These are phyloP conservation scores for Nannobrachium achirus DNA, from an alignment of 2,113 vertebrate genomes.

Conservation along the genomic window DNA sequence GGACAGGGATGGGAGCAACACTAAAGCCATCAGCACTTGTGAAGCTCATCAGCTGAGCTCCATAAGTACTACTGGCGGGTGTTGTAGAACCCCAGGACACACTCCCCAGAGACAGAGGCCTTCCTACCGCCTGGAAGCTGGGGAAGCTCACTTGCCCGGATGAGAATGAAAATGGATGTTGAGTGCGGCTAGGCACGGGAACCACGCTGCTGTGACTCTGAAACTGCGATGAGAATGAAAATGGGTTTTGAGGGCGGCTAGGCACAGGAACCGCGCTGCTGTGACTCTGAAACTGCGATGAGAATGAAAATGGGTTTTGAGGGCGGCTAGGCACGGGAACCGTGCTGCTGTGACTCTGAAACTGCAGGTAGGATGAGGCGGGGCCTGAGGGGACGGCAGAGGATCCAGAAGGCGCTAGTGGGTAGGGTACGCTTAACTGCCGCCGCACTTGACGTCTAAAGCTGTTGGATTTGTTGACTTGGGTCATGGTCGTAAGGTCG, in stretches of 20 bases:
- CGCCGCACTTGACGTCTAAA: slow-evolving; percentile 87
- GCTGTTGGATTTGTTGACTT: slow-evolving; percentile 88
- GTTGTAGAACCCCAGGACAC: slow-evolving; percentile 79
- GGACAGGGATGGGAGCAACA: slow-evolving; percentile 80
- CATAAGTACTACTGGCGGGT: slow-evolving; percentile 73
- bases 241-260: too few species aligned
- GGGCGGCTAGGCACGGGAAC: slow-evolving; percentile 91
- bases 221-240: too few species aligned
- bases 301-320: too few species aligned
- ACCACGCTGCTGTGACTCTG: too few species aligned
- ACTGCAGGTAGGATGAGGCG: slow-evolving; percentile 94
- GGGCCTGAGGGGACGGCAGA: slow-evolving; percentile 78
- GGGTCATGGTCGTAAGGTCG: slow-evolving; percentile 83
- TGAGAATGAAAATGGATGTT: slow-evolving; percentile 72
- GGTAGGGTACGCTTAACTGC: slow-evolving; percentile 84
- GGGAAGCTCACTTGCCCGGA: slow-evolving; percentile 81
- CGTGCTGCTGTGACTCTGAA: slow-evolving; percentile 83
- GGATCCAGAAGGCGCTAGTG: slow-evolving; percentile 69
- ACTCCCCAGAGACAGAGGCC: slow-evolving; percentile 83
- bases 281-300: too few species aligned
- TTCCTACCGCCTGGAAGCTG: slow-evolving; percentile 75
- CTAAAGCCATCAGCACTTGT: slow-evolving; percentile 75
- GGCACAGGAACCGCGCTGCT: too few species aligned
- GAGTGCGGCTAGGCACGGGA: too few species aligned
- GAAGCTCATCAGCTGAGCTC: slow-evolving; percentile 61